These are phyloP conservation scores for Microdon myrmicae DNA, from an alignment of 2,888 invertebrate genomes.

Conservation along the genomic window DNA sequence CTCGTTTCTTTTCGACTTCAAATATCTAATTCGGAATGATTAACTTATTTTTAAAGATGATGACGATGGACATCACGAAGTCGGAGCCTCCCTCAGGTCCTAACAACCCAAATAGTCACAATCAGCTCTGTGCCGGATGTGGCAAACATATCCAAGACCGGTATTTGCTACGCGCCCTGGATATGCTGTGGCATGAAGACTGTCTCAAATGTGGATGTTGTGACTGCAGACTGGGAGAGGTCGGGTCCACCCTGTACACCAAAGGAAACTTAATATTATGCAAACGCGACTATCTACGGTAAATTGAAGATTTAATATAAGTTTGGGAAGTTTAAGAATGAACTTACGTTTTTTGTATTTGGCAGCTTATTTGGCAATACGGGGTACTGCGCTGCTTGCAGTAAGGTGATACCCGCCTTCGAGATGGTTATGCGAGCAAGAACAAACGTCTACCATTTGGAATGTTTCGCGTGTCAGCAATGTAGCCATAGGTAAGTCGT, in stretches of 20 bases:
- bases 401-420: constrained; percentile 97
- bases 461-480: constrained; percentile 98
- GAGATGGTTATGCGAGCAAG: constrained; percentile 99
- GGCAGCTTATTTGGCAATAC: constrained; percentile 91
- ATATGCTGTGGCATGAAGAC: constrained; percentile 97
- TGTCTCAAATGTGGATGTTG: constrained; percentile 98
- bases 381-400: constrained; percentile 96
- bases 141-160: constrained; percentile 93
- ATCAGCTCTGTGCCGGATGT: constrained; percentile 91
- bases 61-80: constrained; percentile 91
- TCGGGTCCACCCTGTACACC: constrained; percentile 93
- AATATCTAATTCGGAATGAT: constrained; percentile 30
- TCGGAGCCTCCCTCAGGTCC: constrained; percentile 72
- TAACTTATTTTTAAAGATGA: constrained; percentile 69
- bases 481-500: constrained; percentile 92
- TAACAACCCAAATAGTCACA: constrained; percentile 64
- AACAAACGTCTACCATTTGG: constrained; percentile 96
- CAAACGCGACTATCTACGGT: constrained; percentile 95
- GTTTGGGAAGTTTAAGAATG: neutral
- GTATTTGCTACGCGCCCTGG: constrained; percentile 89
- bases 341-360: constrained; percentile 23
- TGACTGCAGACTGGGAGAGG: constrained; percentile 95
- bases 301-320: constrained; percentile 38
- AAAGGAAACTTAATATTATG: constrained; percentile 95
- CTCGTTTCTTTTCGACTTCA: constrained; percentile 35